These are phyloP conservation scores for Crossocerus cetratus DNA, from an alignment of 2,888 invertebrate species.

Conservation along the genomic window DNA sequence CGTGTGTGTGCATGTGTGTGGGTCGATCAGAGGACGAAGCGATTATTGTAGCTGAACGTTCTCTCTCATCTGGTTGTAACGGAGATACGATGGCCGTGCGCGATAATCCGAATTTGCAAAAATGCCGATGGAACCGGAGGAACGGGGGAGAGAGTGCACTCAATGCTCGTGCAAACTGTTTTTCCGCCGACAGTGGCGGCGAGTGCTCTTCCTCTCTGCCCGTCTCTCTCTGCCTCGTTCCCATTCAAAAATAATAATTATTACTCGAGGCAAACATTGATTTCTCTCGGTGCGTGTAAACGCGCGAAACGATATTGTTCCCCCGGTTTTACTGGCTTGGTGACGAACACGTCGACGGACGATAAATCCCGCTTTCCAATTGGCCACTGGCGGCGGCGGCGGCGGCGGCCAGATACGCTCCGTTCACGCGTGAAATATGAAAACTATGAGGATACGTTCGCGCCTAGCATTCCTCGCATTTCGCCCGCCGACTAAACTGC, in stretches of 20 bases:
- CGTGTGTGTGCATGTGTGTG: too few species aligned
- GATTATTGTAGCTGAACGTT: not conserved
- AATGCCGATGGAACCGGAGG: not conserved
- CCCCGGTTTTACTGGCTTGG: conserved; percentile 58
- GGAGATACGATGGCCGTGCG: not conserved
- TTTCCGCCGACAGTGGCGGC: not conserved
- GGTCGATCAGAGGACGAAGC: not conserved
- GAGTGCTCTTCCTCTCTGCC: too few species aligned
- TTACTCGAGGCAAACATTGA: conserved; percentile 33
- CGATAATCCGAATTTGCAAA: not conserved
- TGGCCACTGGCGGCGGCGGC: conserved; percentile 55
- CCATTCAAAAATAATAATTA: conserved; percentile 32
- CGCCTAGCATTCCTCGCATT: not conserved
- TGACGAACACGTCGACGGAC: conserved; percentile 66
- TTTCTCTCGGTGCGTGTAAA: conserved; percentile 33
- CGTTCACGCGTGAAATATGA: conserved; percentile 71
- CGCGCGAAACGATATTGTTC: conserved; percentile 60
- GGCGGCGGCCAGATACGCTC: conserved; percentile 61
- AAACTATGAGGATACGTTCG: conserved; percentile 54
- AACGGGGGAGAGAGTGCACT: not conserved
- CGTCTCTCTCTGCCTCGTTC: not conserved
- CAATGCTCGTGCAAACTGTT: not conserved
- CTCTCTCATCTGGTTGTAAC: not conserved
- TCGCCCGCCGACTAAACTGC: conserved; percentile 10
- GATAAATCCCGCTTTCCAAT: conserved; percentile 71